Percentiles rank a stretch among this genome's conserved stretches.
Conservation (phyloP, 2,113 vertebrate genomes). For the Tautogolabrus adspersus region DNA sequence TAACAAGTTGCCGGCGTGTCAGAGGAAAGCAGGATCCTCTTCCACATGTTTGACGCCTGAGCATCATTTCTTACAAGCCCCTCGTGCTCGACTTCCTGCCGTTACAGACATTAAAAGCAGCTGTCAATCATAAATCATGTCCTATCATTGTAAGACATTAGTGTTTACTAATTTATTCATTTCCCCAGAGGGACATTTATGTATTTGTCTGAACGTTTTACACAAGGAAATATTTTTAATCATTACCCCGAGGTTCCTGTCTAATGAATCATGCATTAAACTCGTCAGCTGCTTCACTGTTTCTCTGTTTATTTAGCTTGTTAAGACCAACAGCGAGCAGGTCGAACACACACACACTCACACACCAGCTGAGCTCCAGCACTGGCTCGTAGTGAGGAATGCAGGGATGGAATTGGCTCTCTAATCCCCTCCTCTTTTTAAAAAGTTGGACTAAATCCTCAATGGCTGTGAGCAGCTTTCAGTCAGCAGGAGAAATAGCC, state of each 20-base stretch:
- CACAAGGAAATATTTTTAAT: slow-evolving; percentile 27
- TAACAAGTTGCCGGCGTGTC: background rate
- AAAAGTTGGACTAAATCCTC: slow-evolving; percentile 52
- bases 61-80: background rate
- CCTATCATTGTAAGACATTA: slow-evolving; percentile 36
- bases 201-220: slow-evolving; percentile 32
- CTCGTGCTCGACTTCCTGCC: background rate
- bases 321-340: background rate
- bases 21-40: slow-evolving; percentile 1
- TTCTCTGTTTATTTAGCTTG: slow-evolving; percentile 34
- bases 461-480: slow-evolving; percentile 39
- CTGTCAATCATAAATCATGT: slow-evolving; percentile 29
- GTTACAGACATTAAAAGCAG: slow-evolving; percentile 16
- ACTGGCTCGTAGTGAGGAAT: background rate
- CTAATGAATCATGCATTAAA: slow-evolving; percentile 32
- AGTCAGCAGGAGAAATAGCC: slow-evolving; percentile 33
- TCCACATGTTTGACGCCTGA: background rate
- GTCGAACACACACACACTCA: background rate
- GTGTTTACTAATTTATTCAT: slow-evolving; percentile 1
- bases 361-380: slow-evolving; percentile 13
- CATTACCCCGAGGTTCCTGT: slow-evolving; percentile 25
- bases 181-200: background rate
- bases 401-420: slow-evolving; percentile 37
- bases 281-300: background rate
- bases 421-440: slow-evolving; percentile 36